Evolutionary conservation across 2,888 invertebrate genomes (phyloP), one percentile per base, ranked within the genome.

Genomic region (Deilephila elpenor): DNA sequence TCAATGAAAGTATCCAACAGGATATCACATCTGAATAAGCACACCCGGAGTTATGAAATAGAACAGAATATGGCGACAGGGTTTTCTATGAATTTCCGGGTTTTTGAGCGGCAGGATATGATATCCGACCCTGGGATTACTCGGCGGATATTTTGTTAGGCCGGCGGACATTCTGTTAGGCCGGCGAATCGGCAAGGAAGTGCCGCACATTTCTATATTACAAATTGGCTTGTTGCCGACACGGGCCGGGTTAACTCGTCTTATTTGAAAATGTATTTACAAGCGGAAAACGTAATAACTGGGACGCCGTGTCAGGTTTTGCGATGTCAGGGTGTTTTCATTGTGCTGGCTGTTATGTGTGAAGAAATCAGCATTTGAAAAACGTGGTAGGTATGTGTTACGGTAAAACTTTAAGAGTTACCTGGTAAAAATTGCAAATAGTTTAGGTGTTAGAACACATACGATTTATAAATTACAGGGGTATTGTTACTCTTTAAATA

Each of bases 31-130:
- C 19, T n/a, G 32, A 53, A 32, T 61, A 17, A 51, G n/a, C 37
- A 37, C 25, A 67, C 6, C 1, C 25, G 17, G 51, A 51, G 51
- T 67, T 67, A 67, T 67, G 5, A 51, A 62, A 34, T 51, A 62
- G 61, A 17, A 34, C 60, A 32, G 61, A 44, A 44, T 44, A 64
- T 64, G 64, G 14, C 37, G 44, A 67, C 14, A 25, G 29, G 51
- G 32, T 72, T 72, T 62, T 62, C 72, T 34, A 53, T 72, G 62
- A 62, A 72, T 72, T 20, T 72, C 72, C 72, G 72, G 72, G 62
- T 72, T 72, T 56, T 64, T 59, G 56, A 64, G 34, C 34, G 56
- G 61, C 53, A 71, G 62, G 72, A 72, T 72, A 72, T 72, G 61
- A 59, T 72, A 72, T 72, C 25, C 61, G 62, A 72, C 53, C 71